phyloP scores from a whole-genome alignment of 2,888 invertebrate species.

The Brenthis daphne region DNA sequence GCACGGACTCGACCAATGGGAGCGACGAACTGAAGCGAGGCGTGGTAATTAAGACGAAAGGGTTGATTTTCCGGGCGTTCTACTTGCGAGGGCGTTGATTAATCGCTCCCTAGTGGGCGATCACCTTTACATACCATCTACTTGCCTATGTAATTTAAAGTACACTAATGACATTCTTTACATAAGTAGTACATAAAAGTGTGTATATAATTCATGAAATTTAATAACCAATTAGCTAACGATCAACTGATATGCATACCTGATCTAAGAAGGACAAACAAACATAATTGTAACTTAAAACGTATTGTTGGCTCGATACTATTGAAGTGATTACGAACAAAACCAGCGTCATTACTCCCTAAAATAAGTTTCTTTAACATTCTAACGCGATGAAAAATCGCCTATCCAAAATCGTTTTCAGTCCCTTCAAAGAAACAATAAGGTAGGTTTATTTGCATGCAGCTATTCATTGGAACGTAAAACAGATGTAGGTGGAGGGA shows the following conservation, averaged over 20 bases:
- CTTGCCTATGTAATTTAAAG: not conserved
- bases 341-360: conserved; percentile 4
- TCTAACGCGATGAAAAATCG: conserved; percentile 28
- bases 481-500: conserved; percentile 66
- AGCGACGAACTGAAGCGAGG: conserved; percentile 69
- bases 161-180: not conserved
- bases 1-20: conserved; percentile 63
- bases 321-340: not conserved
- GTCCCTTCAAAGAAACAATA: conserved; percentile 64
- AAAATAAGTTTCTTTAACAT: conserved; percentile 16
- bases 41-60: conserved; percentile 82
- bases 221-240: no score
- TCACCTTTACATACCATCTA: conserved; percentile 20
- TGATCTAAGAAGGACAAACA: not conserved
- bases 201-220: no score
- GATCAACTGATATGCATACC: not conserved
- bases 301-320: not conserved
- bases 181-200: no score
- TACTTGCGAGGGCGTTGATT: conserved; percentile 64
- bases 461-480: conserved; percentile 70
- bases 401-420: conserved; percentile 31
- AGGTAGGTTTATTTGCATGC: conserved; percentile 65
- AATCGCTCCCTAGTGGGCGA: conserved; percentile 56
- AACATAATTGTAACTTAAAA: not conserved
- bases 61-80: conserved; percentile 79